Conservation (phyloP, 2,113 vertebrate genomes). For the Pithys albifrons region DNA sequence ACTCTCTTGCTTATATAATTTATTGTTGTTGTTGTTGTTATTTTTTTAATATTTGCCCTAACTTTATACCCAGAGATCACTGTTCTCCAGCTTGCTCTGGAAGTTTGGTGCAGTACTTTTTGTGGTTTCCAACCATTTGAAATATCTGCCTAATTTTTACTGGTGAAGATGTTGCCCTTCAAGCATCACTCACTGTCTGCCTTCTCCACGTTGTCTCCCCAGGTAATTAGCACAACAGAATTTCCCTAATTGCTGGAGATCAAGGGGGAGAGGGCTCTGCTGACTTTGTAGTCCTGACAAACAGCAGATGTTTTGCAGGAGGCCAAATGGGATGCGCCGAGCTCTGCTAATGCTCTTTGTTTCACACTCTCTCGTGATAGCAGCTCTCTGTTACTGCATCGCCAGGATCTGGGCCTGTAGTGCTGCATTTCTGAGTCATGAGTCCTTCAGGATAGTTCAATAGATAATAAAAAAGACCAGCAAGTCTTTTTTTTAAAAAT, state of each 20-base stretch:
- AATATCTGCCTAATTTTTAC: neutral
- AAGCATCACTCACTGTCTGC: neutral
- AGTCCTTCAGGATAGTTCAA: neutral
- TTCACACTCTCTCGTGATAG: neutral
- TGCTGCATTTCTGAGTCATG: neutral
- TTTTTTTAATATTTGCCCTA: neutral
- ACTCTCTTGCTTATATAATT: neutral
- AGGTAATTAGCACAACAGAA: slow-evolving; percentile 62
- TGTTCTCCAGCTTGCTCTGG: neutral
- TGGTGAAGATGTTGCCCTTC: neutral
- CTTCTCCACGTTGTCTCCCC: neutral
- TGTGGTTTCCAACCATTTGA: neutral
- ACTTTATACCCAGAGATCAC: neutral
- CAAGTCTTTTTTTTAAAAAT: neutral
- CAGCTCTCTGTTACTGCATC: neutral
- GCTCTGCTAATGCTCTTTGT: neutral
- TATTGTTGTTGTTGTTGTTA: too few species aligned
- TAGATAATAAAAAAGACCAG: neutral
- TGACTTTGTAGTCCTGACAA: slow-evolving; percentile 48
- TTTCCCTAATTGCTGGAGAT: slow-evolving; percentile 58
- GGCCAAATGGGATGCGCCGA: slow-evolving; percentile 20
- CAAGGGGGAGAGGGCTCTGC: slow-evolving; percentile 22
- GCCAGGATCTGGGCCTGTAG: neutral
- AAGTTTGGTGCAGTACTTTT: neutral
- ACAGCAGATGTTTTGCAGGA: slow-evolving; percentile 49